phyloP scores from a whole-genome alignment of 2,797 vertebrate species.

The Xenopus petersii region DNA sequence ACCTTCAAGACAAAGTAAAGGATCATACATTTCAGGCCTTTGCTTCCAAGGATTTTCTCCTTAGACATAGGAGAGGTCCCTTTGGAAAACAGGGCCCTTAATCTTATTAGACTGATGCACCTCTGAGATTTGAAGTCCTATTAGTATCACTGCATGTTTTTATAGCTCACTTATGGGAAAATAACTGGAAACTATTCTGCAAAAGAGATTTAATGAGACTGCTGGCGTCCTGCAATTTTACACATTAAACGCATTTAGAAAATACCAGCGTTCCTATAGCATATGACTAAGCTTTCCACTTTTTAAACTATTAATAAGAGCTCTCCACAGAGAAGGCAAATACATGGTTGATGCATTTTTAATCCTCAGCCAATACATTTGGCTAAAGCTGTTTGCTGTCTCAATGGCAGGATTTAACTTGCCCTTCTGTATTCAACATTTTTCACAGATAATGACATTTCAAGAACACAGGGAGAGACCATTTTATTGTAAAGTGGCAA shows the following conservation, averaged over 20 bases:
- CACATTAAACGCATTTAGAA: slow-evolving; percentile 71
- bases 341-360: slow-evolving; percentile 78
- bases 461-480: slow-evolving; percentile 58
- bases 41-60: slow-evolving; percentile 28
- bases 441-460: slow-evolving; percentile 71
- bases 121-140: slow-evolving; percentile 37
- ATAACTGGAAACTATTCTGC: slow-evolving; percentile 62
- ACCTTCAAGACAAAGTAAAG: slow-evolving; percentile 40
- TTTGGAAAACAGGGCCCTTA: slow-evolving; percentile 38
- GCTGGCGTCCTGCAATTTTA: slow-evolving; percentile 73
- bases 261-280: slow-evolving; percentile 64
- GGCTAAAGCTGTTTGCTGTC: slow-evolving; percentile 80
- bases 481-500: slow-evolving; percentile 57
- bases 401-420: slow-evolving; percentile 78
- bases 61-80: slow-evolving; percentile 32
- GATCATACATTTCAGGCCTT: neutral
- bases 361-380: slow-evolving; percentile 80
- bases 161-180: slow-evolving; percentile 57
- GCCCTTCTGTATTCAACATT: slow-evolving; percentile 67
- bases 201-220: slow-evolving; percentile 70
- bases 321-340: slow-evolving; percentile 78
- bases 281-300: slow-evolving; percentile 71
- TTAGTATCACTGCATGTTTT: slow-evolving; percentile 43
- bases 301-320: slow-evolving; percentile 78
- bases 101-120: slow-evolving; percentile 44